phyloP scores from a whole-genome alignment of 2,113 vertebrate species.

The Choloepus hoffmanni region DNA sequence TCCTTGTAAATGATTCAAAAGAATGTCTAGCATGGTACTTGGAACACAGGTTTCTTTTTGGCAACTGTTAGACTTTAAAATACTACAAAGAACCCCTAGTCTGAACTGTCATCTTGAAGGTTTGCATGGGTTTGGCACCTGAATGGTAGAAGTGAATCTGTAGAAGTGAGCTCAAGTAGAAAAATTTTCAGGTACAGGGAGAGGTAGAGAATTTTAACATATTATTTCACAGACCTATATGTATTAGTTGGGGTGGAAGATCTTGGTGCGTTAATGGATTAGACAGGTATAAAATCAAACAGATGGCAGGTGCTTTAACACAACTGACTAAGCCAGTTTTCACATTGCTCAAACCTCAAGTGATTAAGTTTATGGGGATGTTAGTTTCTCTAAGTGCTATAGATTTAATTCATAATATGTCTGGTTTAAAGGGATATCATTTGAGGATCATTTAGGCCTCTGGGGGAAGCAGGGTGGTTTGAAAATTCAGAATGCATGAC shows the following conservation, averaged over 20 bases:
- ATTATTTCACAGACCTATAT: not conserved
- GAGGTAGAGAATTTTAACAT: not conserved
- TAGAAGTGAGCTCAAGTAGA: not conserved
- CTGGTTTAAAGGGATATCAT: not conserved
- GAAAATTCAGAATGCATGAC: not conserved
- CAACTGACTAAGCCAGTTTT: not conserved
- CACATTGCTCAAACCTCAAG: not conserved
- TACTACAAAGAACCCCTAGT: not conserved
- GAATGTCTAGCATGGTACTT: not conserved
- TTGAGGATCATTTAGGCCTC: not conserved
- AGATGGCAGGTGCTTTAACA: not conserved
- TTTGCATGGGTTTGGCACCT: not conserved
- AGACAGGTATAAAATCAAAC: not conserved
- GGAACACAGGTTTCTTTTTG: not conserved
- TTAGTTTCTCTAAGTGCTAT: not conserved
- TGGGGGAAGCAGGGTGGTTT: not conserved
- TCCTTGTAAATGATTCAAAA: not conserved
- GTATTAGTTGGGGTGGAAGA: not conserved
- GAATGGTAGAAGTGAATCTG: not conserved
- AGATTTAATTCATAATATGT: not conserved
- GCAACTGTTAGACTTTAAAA: not conserved
- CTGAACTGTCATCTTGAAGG: not conserved
- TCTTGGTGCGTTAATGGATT: not conserved
- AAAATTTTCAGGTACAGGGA: not conserved
- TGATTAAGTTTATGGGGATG: not conserved